These are phyloP conservation scores for Pycnomerus fuliginosus DNA, from an alignment of 2,888 invertebrate species.

Conservation along the genomic window DNA sequence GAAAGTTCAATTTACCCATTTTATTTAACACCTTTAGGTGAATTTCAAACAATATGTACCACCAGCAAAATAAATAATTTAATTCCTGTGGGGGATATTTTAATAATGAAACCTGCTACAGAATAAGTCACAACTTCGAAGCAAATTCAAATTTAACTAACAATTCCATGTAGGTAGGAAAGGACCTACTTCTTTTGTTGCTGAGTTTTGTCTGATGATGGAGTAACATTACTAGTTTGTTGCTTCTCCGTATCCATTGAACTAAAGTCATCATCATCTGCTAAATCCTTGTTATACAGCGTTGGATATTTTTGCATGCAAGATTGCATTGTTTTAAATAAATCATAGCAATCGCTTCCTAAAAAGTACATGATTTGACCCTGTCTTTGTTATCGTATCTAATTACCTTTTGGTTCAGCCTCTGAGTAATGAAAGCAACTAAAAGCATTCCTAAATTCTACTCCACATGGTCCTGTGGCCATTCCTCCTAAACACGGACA, in stretches of 20 bases:
- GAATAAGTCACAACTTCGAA: too few species aligned
- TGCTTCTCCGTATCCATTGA: conserved; percentile 11
- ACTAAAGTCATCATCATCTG: conserved; percentile 60
- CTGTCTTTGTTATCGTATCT: neutral
- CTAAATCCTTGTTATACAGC: conserved; percentile 75
- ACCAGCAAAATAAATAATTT: too few species aligned
- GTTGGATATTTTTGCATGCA: conserved; percentile 88
- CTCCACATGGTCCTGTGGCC: conserved; percentile 94
- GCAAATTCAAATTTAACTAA: too few species aligned
- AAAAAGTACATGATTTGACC: conserved; percentile 15
- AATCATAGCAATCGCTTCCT: conserved; percentile 83
- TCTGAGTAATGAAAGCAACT: conserved; percentile 92
- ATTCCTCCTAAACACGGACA: conserved; percentile 97
- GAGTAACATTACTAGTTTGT: too few species aligned
- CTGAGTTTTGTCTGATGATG: too few species aligned
- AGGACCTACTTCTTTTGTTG: too few species aligned
- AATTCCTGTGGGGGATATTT: too few species aligned
- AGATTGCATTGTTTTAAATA: conserved; percentile 86
- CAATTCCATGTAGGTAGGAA: too few species aligned
- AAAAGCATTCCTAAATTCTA: conserved; percentile 91
- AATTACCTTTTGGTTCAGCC: conserved; percentile 80
- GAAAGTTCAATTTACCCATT: neutral
- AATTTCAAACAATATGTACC: too few species aligned
- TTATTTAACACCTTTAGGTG: too few species aligned
- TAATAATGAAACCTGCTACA: too few species aligned